A percentile compares a stretch with the other conserved stretches of the same genome.
These are phyloP conservation scores for Brenthis hecate DNA, from an alignment of 2,888 invertebrate species.

Conservation along the genomic window DNA sequence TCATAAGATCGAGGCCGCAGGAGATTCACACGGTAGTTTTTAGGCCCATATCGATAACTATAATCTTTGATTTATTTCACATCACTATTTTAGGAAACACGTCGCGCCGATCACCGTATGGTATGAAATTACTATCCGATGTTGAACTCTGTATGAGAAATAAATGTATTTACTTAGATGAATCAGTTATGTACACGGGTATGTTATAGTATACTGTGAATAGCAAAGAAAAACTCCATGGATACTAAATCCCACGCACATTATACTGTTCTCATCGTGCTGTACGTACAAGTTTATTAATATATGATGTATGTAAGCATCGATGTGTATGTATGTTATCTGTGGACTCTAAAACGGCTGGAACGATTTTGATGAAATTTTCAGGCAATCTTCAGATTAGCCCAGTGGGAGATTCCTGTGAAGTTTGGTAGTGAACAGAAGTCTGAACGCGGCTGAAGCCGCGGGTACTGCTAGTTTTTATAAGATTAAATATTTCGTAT, in stretches of 20 bases:
- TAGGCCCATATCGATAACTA: slow-evolving; percentile 65
- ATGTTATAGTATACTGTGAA: slow-evolving; percentile 36
- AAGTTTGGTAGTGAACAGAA: no score
- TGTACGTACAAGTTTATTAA: neutral
- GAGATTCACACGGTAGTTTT: slow-evolving; percentile 78
- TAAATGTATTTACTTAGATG: slow-evolving; percentile 51
- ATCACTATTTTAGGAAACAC: slow-evolving; percentile 80
- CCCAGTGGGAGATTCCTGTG: no score
- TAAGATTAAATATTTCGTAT: no score
- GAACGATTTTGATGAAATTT: no score
- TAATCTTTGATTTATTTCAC: slow-evolving; percentile 78
- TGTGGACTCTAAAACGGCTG: no score
- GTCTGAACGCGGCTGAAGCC: no score
- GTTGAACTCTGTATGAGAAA: slow-evolving; percentile 60
- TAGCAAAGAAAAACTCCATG: slow-evolving; percentile 30
- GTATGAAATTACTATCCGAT: slow-evolving; percentile 72
- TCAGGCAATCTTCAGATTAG: no score
- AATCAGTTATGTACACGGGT: slow-evolving; percentile 43
- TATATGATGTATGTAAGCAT: neutral
- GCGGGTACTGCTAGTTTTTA: no score
- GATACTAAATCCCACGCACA: slow-evolving; percentile 39
- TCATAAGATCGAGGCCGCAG: slow-evolving; percentile 67
- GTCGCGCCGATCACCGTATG: slow-evolving; percentile 69
- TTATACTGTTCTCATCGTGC: slow-evolving; percentile 31
- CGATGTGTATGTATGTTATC: no score